Conservation (phyloP, 2,113 vertebrate genomes). For the Hiodon tergisus region DNA sequence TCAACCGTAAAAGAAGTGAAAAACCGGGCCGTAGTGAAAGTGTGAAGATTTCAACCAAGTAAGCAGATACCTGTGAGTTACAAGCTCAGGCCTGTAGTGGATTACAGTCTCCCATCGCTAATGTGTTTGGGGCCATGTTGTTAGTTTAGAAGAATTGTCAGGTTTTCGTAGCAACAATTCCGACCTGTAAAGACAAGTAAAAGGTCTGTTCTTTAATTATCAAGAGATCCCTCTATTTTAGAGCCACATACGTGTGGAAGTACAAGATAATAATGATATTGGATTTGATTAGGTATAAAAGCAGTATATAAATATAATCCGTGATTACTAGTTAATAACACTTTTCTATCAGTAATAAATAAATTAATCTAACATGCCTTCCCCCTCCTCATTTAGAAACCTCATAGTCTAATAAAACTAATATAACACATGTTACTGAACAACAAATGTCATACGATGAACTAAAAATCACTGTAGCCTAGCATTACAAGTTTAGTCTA, state of each 20-base stretch:
- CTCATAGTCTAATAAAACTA: not conserved
- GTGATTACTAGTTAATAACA: not conserved
- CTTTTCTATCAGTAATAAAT: not conserved
- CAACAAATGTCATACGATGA: no score
- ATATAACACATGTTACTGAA: no score
- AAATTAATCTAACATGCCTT: not conserved
- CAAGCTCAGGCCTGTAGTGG: conserved; percentile 63
- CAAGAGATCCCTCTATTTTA: not conserved
- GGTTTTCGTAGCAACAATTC: conserved; percentile 18
- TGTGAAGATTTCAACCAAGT: conserved; percentile 69
- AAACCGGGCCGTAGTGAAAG: conserved; percentile 66
- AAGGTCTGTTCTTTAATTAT: not conserved
- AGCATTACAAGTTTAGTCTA: no score
- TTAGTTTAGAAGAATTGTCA: conserved; percentile 25
- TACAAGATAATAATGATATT: not conserved
- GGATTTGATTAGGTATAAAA: not conserved
- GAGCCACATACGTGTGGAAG: not conserved
- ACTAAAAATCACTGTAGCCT: no score
- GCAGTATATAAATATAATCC: not conserved
- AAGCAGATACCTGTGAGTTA: conserved; percentile 67
- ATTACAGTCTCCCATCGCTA: conserved; percentile 42
- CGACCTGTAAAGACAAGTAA: conserved; percentile 10
- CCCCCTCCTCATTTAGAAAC: not conserved
- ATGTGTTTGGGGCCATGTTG: conserved; percentile 48
- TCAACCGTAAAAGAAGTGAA: no score